Base-by-base conservation (phyloP, 1,140 invertebrate species). In the Rhyzopertha dominica region DNA sequence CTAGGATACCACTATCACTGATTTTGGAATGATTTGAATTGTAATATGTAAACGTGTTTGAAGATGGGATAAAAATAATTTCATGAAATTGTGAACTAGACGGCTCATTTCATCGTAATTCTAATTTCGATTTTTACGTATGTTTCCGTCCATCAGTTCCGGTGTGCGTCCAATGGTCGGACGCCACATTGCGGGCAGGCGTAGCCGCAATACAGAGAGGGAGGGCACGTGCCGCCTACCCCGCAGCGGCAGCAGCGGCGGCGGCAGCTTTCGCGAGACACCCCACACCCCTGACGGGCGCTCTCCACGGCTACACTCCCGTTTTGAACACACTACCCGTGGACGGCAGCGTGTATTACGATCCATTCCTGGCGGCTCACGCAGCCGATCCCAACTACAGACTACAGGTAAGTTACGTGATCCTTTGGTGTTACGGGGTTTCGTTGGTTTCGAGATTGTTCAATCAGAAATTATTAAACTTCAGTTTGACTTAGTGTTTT, bases 301-400 rank as follows among this genome's bases (percentile, higher is more conserved):
- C 81, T 62, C 72, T 87, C 62, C 80, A 86, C 77, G 81, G 86
- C 69, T 87, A 86, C 71, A 77, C 85, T 67, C 82, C 84, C 8
- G 63, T 65, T 31, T 40, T 65, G 8, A 65, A 65, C 45, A 64
- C 62, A n/a, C 50, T 67, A 37, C 63, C 61, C 26, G 63, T 67
- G 1, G 63, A 66, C 42, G 59, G 65, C 76, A 89, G 90, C 70
- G 84, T 95, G 52, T 95, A 94, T 79, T 95, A 93, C 77, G 92
- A 96, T 78, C 91, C 90, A 57, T 93, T 93, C 78, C 73, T 94
- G 78, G 87, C 87, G 62, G 87, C 87, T 40, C 85, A 88, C 61
- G 85, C 85, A 54, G 77, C 80, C 63, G 85, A 91, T 74, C 87
- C 86, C 53, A 86, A 89, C 72, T 90, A 90, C 73, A 87, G 90